A percentile compares a stretch with the other conserved stretches of the same genome.
Evolutionary conservation across 2,113 vertebrate genomes (phyloP).

Genomic region (Malurus cyaneus): DNA sequence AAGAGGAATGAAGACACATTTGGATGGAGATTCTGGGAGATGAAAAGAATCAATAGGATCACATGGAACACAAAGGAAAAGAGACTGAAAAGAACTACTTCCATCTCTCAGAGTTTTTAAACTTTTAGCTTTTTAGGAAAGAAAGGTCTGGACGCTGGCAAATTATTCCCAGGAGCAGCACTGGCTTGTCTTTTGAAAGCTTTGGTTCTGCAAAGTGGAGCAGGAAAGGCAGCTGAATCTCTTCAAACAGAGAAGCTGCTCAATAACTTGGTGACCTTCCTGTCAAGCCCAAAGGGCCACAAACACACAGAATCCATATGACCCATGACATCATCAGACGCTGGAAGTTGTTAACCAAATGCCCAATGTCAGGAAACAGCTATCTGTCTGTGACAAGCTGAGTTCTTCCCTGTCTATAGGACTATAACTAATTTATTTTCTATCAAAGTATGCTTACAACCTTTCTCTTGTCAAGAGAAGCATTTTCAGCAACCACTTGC

Average conservation of each 20-base stretch:
- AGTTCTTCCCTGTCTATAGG: background rate
- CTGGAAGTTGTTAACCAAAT: conserved; percentile 40
- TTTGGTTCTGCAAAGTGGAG: background rate
- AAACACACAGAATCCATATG: conserved; percentile 23
- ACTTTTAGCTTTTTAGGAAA: background rate
- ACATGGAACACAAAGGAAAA: background rate
- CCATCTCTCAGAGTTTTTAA: background rate
- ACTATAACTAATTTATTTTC: background rate
- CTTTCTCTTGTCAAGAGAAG: background rate
- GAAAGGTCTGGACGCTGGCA: background rate
- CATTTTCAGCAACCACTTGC: background rate
- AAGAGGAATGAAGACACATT: background rate
- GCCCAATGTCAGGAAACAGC: conserved; percentile 54
- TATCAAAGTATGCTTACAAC: background rate
- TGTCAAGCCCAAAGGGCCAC: conserved; percentile 22
- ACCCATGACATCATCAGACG: conserved; percentile 19
- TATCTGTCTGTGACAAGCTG: conserved; percentile 33
- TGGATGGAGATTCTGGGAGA: background rate
- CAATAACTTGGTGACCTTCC: conserved; percentile 59
- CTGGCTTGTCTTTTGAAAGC: conserved; percentile 1
- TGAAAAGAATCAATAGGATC: background rate
- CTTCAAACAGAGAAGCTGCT: conserved; percentile 25
- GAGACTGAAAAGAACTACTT: background rate
- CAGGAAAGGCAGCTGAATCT: conserved; percentile 25
- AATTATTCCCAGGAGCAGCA: background rate